Base-by-base conservation (phyloP, 92 coral and sea anemone species). In the Bergia puertoricense region DNA sequence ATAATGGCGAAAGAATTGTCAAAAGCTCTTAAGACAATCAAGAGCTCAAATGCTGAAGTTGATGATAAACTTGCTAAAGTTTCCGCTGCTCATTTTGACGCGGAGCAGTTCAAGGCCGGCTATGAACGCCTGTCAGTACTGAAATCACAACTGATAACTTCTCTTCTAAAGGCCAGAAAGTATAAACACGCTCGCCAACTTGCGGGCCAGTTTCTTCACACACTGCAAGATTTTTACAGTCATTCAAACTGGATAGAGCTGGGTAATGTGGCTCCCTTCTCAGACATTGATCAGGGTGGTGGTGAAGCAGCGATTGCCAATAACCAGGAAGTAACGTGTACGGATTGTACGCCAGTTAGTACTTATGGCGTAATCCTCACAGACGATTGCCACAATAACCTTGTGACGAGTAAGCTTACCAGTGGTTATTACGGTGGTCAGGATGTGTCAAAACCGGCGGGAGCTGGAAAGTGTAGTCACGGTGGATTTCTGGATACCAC, bases 141-240 rank as follows among this genome's bases (percentile, higher is more conserved):
- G 15, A 91, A 86, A 85, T 82, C 93, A 45, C 85, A 84, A 40
- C 43, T 86, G 37, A 74, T 93, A 8, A 79, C 90, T 22, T 74
- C 92, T 5, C 82, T 91, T 38, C 77, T 89, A 48, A 76, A 86
- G 54, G 94, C 85, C 50, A 72, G 74, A 40, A 82, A 93, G 66
- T 93, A 81, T 83, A 81, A 89, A 39, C 82, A 91, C 46, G 89
- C 94, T 50, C 91, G 95, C 9, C 40, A 83, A 56, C 79, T 89
- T 69, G 90, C 91, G 46, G 95, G 95, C 16, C 90, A 82, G 50
- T 93, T 80, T 65, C 91, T 93, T 48, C 95, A 93, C 89, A 93
- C 95, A 0, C 79, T 93, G 44, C 95, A 93, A 82, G 95, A 93
- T 74, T 93, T 93, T 82, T 93, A 93, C 91, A 93, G 95, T 66